These are phyloP conservation scores for Halichoeres trimaculatus DNA, from an alignment of 2,113 vertebrate species.

Conservation along the genomic window DNA sequence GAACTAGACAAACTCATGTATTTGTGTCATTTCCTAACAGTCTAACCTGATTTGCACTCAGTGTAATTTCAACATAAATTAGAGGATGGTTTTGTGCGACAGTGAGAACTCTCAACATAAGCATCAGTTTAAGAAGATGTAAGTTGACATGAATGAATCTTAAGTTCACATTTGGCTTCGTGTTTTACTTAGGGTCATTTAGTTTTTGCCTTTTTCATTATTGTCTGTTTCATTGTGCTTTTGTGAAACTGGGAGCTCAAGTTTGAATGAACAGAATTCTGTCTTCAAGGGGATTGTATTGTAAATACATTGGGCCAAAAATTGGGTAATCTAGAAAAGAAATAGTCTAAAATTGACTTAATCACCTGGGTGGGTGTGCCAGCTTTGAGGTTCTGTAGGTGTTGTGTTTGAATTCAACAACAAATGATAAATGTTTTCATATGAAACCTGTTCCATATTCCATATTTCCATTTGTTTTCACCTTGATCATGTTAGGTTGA, in stretches of 20 bases:
- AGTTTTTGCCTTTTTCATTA: conserved; percentile 36
- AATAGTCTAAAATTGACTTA: conserved; percentile 19
- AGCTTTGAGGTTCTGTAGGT: conserved; percentile 16
- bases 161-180: not conserved
- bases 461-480: conserved; percentile 66
- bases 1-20: not conserved
- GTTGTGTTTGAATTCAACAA: conserved; percentile 36
- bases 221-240: conserved; percentile 54
- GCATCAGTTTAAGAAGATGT: not conserved
- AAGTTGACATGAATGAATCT: not conserved
- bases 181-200: not conserved
- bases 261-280: conserved; percentile 43
- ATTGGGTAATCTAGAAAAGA: conserved; percentile 47
- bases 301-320: conserved; percentile 78
- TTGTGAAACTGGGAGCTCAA: conserved; percentile 45
- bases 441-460: conserved; percentile 63
- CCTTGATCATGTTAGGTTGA: conserved; percentile 41
- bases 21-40: not conserved
- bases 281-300: conserved; percentile 53
- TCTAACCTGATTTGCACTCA: conserved; percentile 3
- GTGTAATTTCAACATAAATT: conserved; percentile 1
- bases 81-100: conserved; percentile 45
- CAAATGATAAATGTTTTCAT: conserved; percentile 56
- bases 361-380: conserved; percentile 33
- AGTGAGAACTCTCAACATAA: not conserved